Conservation (phyloP, 2,113 vertebrate species). For the Piaya cayana region DNA sequence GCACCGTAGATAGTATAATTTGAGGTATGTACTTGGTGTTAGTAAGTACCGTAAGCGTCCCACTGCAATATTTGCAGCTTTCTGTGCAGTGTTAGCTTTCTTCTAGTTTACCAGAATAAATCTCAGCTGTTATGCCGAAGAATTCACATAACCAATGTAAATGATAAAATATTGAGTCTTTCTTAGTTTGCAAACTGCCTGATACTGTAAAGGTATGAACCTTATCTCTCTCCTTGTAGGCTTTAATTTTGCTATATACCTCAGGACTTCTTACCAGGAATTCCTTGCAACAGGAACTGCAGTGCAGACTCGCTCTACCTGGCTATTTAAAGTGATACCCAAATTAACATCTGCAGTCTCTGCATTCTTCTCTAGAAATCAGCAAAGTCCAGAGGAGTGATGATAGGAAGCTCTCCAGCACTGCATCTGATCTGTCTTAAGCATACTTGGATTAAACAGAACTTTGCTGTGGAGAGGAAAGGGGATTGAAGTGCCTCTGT, state of each 20-base stretch:
- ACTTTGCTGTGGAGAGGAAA: not conserved
- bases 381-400: not conserved
- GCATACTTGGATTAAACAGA: not conserved
- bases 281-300: not conserved
- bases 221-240: not conserved
- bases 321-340: not conserved
- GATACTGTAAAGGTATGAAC: not conserved
- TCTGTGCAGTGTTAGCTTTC: not conserved
- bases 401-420: not conserved
- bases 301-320: not conserved
- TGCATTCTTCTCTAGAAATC: not conserved
- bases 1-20: not conserved
- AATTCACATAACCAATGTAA: not conserved
- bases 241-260: not conserved
- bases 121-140: not conserved
- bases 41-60: not conserved
- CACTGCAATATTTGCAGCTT: not conserved
- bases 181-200: not conserved
- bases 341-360: not conserved
- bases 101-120: not conserved
- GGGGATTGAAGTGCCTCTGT: not conserved
- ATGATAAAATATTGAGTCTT: not conserved
- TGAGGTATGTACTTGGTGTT: not conserved
- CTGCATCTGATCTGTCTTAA: not conserved
- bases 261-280: fast-evolving